These are phyloP conservation scores for Hormiphora californensis DNA, from an alignment of 37 sponge, comb jelly and placozoan species.

Conservation along the genomic window DNA sequence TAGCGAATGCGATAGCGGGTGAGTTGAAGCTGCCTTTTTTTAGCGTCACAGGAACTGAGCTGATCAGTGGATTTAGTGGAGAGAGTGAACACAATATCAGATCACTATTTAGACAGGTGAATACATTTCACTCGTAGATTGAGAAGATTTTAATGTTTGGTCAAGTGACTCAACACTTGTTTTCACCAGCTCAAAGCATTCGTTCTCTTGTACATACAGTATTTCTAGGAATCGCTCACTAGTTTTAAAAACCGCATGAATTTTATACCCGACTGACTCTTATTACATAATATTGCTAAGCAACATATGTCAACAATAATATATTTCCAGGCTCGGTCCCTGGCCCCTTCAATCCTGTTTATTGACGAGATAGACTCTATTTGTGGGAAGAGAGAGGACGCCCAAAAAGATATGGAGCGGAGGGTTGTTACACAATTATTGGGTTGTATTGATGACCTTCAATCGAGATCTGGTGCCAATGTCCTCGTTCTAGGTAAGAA, in stretches of 20 bases:
- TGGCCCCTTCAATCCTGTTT: conserved; percentile 84
- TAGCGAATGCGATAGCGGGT: conserved; percentile 94
- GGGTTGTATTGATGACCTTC: conserved; percentile 78
- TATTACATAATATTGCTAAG: background rate
- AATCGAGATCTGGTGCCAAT: background rate
- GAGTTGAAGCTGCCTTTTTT: conserved; percentile 82
- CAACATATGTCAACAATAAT: background rate
- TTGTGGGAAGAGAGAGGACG: conserved; percentile 83
- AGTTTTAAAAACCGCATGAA: too few relatives aligned
- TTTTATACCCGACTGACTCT: too few relatives aligned
- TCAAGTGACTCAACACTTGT: too few relatives aligned
- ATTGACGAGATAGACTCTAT: conserved; percentile 97
- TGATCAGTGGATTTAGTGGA: conserved; percentile 94
- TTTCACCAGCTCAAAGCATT: too few relatives aligned
- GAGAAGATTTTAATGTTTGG: too few relatives aligned
- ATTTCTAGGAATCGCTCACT: too few relatives aligned
- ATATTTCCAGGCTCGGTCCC: conserved; percentile 22
- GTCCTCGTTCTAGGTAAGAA: conserved; percentile 10
- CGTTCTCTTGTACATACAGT: too few relatives aligned
- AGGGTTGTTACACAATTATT: conserved; percentile 91
- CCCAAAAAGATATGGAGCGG: conserved; percentile 91
- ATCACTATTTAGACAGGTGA: conserved; percentile 66
- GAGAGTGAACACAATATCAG: conserved; percentile 88
- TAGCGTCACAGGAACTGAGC: conserved; percentile 82
- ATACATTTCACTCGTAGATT: too few relatives aligned